Evolutionary conservation across 1,140 invertebrate species (phyloP), one percentile per base, ranked within the genome.

Genomic region (Mercenaria mercenaria): DNA sequence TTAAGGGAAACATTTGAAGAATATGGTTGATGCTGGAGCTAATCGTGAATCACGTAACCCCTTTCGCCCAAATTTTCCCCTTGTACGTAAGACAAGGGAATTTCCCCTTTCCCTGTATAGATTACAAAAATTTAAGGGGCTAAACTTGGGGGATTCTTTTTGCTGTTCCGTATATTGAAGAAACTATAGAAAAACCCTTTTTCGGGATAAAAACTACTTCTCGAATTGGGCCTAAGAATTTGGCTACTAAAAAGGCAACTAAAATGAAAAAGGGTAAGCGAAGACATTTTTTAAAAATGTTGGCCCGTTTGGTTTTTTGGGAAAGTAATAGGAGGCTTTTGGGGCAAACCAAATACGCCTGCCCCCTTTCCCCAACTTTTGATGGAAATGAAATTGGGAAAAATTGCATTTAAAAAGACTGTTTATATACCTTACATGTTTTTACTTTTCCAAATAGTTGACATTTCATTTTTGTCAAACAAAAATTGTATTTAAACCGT

Each of bases 1-100:
- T 47, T 72, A 67, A 34, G 61, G 29, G n/a, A 47, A 81, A 82
- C 64, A 69, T 41, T 32, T 41, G 23, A 59, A 20, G 39, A 74
- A 88, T 26, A 80, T 88, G 86, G 0, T 88, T 23, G 29, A 64
- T 41, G 50, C 26, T 50, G 86, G 61, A 34, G 86, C 76, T 6
- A 47, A 8, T 47, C 6, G 43, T 47, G 6, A 47, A 47, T 8
- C 6, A 6, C 6, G 43, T 47, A 2, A 69, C 77, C 69, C 83
- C 0, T 86, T 29, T 37, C 67, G 1, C 0, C 29, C 2, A 15
- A 86, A 76, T 74, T n/a, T 47, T 4, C 67, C 52, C n/a, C 10
- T 56, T 13, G 83, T 74, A 26, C 2, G 69, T 18, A 86, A 86
- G 43, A 72, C 43, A 47, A 34, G 72, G 10, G 43, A 23, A 10